Percentiles rank a stretch among this genome's conserved stretches.
Evolutionary conservation across 2,797 vertebrate genomes (phyloP).

Genomic region (Sebastiscus albofasciatus): DNA sequence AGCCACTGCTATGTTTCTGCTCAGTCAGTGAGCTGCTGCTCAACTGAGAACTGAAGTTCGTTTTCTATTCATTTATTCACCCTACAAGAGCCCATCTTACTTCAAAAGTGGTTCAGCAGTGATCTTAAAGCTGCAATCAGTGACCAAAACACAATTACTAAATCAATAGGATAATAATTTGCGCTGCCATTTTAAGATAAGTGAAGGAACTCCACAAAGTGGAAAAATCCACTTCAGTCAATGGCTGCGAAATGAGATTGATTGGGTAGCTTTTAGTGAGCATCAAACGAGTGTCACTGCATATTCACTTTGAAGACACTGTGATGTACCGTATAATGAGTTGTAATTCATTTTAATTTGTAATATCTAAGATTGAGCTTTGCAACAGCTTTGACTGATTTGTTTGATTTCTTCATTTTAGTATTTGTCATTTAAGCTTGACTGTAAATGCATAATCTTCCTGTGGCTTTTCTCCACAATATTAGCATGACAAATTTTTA

Average conservation of each 20-base stretch:
- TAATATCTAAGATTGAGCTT: conserved; percentile 6
- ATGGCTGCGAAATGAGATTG: conserved; percentile 32
- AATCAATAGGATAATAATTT: conserved; percentile 51
- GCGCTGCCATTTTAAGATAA: conserved; percentile 21
- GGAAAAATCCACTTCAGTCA: conserved; percentile 39
- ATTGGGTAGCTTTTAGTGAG: conserved; percentile 50
- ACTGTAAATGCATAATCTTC: conserved; percentile 32
- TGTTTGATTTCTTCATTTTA: conserved; percentile 40
- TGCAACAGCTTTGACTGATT: conserved; percentile 26
- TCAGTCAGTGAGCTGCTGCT: conserved; percentile 10
- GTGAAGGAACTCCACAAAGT: conserved; percentile 15
- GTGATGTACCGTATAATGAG: conserved; percentile 12
- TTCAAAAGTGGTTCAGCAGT: conserved; percentile 6
- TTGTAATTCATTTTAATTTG: conserved; percentile 46
- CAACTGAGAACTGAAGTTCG: background rate
- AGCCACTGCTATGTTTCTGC: conserved; percentile 49
- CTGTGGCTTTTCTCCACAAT: conserved; percentile 22
- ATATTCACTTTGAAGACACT: conserved; percentile 32
- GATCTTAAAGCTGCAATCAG: conserved; percentile 35
- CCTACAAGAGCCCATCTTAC: background rate
- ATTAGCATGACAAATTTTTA: conserved; percentile 23
- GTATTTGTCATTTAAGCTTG: conserved; percentile 9
- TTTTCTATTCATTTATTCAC: conserved; percentile 5
- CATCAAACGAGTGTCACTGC: conserved; percentile 25
- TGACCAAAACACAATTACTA: conserved; percentile 36